Base-by-base conservation (phyloP, 2,797 vertebrate species). In the Propithecus deckenii region DNA sequence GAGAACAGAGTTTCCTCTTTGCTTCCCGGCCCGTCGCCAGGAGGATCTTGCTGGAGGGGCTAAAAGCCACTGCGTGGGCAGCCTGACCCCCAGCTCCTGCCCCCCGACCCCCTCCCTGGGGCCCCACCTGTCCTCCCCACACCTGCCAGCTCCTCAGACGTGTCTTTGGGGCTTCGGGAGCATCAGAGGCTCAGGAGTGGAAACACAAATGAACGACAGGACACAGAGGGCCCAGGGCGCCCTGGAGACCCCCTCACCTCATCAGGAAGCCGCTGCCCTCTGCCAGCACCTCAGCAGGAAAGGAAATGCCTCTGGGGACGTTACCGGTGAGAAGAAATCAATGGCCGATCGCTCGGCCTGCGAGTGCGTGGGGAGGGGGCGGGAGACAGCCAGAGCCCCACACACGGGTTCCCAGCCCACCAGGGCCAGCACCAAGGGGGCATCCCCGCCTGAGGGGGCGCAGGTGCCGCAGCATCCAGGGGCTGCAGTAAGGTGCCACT, bases 241-340 rank as follows among this genome's bases (percentile, higher is more conserved):
- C 65, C 87, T 78, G 96, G 86, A 2, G 15, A 38, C 92, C 48
- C 80, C 38, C 28, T 46, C 72, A 67, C 41, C 6, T 41, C 69
- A 25, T 30, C 1, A 2, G 65, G 95, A 89, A 86, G 41, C 91
- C 5, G 1, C 23, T 10, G 25, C 35, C 74, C 41, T 86, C 71
- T 52, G 4, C 91, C 50, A 57, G 69, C 18, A 5, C 87, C 65
- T 61, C 2, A 38, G 0, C 50, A 65, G 63, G 85, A 92, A 86
- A 93, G 93, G 17, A 89, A 78, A n/a, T 22, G 17, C 38, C 89
- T 84, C 86, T 1, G 13, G 52, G 94, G 94, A 79, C 11, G 6
- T 20, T 38, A 32, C 18, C 9, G 3, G n/a, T 55, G 41, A 88
- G 57, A 89, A 96, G 35, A 94, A 97, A 97, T 96, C 97, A 71